Conservation (phyloP, 2,888 invertebrate species). For the Pelosia muscerda region DNA sequence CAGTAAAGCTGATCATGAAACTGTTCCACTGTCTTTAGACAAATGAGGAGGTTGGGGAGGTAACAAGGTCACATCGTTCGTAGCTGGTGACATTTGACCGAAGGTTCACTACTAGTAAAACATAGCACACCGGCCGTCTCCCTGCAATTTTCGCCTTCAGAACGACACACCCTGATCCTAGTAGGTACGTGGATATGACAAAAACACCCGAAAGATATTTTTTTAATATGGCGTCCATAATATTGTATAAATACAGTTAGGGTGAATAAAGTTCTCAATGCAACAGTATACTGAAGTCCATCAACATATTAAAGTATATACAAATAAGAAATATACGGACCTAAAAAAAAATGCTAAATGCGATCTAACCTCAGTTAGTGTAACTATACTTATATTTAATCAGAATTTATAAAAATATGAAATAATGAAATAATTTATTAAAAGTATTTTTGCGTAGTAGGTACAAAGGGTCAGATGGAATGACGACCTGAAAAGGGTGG, state of each 20-base stretch:
- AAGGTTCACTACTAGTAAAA: constrained; percentile 66
- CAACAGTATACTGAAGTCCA: neutral
- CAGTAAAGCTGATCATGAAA: constrained; percentile 59
- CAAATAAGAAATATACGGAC: too few relatives aligned
- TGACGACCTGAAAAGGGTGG: too few relatives aligned
- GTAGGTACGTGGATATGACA: constrained; percentile 61
- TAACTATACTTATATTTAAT: too few relatives aligned
- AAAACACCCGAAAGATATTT: constrained; percentile 70
- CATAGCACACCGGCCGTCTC: constrained; percentile 65
- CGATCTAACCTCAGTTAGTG: neutral
- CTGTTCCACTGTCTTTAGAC: constrained; percentile 56
- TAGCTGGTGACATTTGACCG: constrained; percentile 73
- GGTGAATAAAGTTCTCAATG: neutral
- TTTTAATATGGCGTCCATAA: constrained; percentile 57
- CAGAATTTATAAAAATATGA: too few relatives aligned
- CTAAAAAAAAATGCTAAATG: too few relatives aligned
- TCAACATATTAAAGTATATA: neutral
- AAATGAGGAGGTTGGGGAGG: constrained; percentile 61
- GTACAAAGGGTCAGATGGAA: too few relatives aligned
- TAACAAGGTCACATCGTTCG: constrained; percentile 66
- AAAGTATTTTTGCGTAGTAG: too few relatives aligned
- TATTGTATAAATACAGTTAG: neutral
- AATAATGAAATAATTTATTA: too few relatives aligned
- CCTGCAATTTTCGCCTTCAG: constrained; percentile 72
- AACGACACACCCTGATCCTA: constrained; percentile 70